These are phyloP conservation scores for Holcopasites calliopsidis DNA, from an alignment of 1,140 invertebrate species.

Conservation along the genomic window DNA sequence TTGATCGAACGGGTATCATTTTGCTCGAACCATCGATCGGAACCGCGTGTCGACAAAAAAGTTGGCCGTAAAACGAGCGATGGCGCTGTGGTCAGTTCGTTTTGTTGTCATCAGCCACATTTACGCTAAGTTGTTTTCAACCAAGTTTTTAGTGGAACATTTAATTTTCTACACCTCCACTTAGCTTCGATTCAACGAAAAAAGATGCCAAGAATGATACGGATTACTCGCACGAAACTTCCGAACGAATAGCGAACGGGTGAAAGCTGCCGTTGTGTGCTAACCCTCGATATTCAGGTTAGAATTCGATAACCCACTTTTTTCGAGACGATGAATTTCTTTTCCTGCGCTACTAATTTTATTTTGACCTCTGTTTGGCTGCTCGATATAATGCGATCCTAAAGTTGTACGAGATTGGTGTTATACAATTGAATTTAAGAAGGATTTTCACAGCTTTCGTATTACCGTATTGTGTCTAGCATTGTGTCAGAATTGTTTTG, in stretches of 20 bases:
- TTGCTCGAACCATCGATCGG: too few species aligned
- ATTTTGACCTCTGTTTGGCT: background rate
- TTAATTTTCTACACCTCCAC: conserved; percentile 44
- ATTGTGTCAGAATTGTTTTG: too few species aligned
- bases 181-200: background rate
- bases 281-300: conserved; percentile 65
- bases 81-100: conserved; percentile 57
- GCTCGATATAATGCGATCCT: too few species aligned
- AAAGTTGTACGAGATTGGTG: too few species aligned
- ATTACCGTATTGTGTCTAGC: too few species aligned
- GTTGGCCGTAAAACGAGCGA: background rate
- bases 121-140: conserved; percentile 66
- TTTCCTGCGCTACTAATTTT: background rate
- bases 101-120: conserved; percentile 70
- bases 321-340: background rate
- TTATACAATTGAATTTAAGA: too few species aligned
- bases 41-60: conserved; percentile 41
- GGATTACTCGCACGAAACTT: conserved; percentile 5
- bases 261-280: conserved; percentile 26
- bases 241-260: conserved; percentile 8
- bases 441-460: too few species aligned
- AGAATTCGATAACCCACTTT: conserved; percentile 71
- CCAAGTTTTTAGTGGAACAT: conserved; percentile 53
- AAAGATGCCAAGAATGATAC: conserved; percentile 38
- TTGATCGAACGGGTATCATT: too few species aligned